Percentiles rank a stretch among this genome's conserved stretches.
Evolutionary conservation across 2,797 vertebrate genomes (phyloP).

Genomic region (Prionace glauca): DNA sequence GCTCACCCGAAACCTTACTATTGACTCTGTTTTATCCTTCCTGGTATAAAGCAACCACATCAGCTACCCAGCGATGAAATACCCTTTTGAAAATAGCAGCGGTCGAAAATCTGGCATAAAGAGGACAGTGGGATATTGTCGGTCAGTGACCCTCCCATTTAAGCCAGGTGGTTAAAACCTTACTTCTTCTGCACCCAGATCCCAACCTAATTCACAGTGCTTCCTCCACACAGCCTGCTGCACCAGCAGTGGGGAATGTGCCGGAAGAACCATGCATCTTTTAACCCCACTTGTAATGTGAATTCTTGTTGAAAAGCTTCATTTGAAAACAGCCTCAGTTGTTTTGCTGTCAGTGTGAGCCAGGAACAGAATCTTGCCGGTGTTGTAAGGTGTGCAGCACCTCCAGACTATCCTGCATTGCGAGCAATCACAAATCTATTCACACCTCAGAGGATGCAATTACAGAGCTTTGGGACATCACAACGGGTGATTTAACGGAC

Average conservation of each 20-base stretch:
- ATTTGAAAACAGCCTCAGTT: not conserved
- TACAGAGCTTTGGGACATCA: not conserved
- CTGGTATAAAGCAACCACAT: not conserved
- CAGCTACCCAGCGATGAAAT: not conserved
- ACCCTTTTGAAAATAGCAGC: not conserved
- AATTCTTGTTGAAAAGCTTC: not conserved
- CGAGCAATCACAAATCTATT: not conserved
- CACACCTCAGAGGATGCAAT: conserved; percentile 9
- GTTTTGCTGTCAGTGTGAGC: not conserved
- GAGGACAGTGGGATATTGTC: not conserved
- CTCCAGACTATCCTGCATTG: not conserved
- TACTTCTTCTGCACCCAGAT: not conserved
- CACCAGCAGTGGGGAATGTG: not conserved
- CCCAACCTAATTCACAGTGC: not conserved
- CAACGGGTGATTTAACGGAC: not conserved
- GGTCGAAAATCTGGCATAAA: not conserved
- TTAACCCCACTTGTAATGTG: not conserved
- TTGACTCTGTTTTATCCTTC: not conserved
- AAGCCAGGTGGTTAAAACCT: not conserved
- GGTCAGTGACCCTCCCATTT: not conserved
- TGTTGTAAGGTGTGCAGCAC: not conserved
- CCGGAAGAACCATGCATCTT: not conserved
- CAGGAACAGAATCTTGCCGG: not conserved
- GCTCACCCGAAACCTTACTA: not conserved
- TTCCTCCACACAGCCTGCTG: not conserved